A percentile compares a stretch with the other conserved stretches of the same genome.
phyloP scores from a whole-genome alignment of 2,113 vertebrate species.

The Corapipo altera region DNA sequence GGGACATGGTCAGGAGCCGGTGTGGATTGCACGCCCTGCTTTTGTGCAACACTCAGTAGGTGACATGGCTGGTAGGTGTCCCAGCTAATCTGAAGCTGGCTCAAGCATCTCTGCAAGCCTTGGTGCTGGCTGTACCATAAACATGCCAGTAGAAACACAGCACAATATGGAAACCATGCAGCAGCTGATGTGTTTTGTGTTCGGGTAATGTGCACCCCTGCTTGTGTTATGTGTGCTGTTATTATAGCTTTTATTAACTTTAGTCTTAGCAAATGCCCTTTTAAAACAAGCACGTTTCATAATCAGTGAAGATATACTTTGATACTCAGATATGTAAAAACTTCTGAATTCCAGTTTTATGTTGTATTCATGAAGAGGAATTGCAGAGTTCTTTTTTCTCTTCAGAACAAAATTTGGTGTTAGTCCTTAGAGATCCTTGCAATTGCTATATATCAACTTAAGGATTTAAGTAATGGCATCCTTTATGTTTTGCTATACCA shows the following conservation, averaged over 20 bases:
- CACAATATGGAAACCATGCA: not conserved
- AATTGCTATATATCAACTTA: not conserved
- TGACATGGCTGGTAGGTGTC: not conserved
- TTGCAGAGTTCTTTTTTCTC: not conserved
- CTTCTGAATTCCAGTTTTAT: not conserved
- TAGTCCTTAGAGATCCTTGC: not conserved
- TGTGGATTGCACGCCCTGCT: not conserved
- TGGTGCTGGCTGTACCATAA: not conserved
- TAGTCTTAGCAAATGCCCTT: not conserved
- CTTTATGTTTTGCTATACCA: not conserved
- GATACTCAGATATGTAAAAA: not conserved
- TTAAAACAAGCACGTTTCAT: not conserved
- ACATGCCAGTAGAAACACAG: not conserved
- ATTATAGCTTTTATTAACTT: not conserved
- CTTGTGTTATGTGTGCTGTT: not conserved
- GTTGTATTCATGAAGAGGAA: not conserved
- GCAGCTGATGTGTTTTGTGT: not conserved
- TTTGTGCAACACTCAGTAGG: not conserved
- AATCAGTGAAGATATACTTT: not conserved
- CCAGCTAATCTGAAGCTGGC: not conserved
- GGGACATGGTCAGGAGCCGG: not conserved
- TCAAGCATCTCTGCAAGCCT: not conserved
- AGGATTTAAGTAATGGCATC: not conserved
- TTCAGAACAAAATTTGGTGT: not conserved
- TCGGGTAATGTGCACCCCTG: not conserved